Base-by-base conservation (phyloP, 2,113 vertebrate genomes). In the Xerus inauris region DNA sequence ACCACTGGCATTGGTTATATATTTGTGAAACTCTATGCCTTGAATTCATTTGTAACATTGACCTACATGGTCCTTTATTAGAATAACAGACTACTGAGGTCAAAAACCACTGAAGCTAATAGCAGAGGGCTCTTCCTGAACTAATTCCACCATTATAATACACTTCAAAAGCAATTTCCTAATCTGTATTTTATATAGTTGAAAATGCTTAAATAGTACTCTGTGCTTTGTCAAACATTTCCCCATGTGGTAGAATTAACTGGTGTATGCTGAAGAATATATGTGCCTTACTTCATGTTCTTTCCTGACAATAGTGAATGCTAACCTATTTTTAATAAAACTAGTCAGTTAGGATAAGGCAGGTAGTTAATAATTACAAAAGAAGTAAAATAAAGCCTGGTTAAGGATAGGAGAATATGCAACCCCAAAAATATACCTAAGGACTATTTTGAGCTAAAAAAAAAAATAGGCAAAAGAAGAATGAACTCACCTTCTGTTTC, bases 291-390 rank as follows among this genome's bases (percentile, higher is more conserved):
- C 4, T 47, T 94, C 95, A 97, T 94, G 62, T 32, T 87, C 67
- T 96, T 87, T 96, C 51, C 57, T 67, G 83, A 92, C 75, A 86
- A 95, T 97, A 86, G 84, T 71, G 38, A 97, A 97, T 94, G 32
- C 20, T 95, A 97, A 97, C 96, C 76, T 97, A 84, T 94, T 98
- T 98, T 98, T 96, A 96, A 98, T 97, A 97, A 98, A 97, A 94
- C n/a, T 65, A 75, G 86, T 38, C 45, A 92, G 11, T 96, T 94
- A 95, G 81, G 94, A 97, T 97, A 97, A 96, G 82, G 67, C 22
- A 97, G 3, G 0, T 75, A 96, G 59, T 94, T 57, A 97, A 92
- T 95, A 98, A 96, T 8, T 94, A 71, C 28, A 91, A 89, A 45
- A 96, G 64, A 96, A 62, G 30, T 42, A 95, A 86, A 91, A 88